Percentiles rank a stretch among this genome's conserved stretches.
Conservation (phyloP, 1,140 invertebrate species). For the Cyclina sinensis region DNA sequence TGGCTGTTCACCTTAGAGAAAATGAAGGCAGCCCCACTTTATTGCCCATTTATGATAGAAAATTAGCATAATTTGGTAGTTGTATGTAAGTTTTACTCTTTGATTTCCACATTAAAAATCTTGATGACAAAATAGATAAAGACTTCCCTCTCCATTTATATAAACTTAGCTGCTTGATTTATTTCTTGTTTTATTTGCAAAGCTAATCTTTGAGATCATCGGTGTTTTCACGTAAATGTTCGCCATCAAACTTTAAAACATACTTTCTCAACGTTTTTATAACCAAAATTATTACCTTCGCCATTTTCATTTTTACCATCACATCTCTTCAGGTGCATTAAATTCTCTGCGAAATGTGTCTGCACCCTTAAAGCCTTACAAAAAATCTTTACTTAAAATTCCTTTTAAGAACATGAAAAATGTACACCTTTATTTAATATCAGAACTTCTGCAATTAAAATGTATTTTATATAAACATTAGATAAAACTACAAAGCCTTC, state of each 20-base stretch:
- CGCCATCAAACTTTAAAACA: constrained; percentile 31
- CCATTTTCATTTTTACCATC: too few relatives aligned
- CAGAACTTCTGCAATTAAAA: too few relatives aligned
- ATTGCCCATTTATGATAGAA: constrained; percentile 59
- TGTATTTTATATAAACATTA: too few relatives aligned
- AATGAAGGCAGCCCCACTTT: constrained; percentile 40
- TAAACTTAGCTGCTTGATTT: constrained; percentile 62
- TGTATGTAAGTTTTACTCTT: constrained; percentile 48
- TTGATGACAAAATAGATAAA: constrained; percentile 66
- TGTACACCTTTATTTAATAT: too few relatives aligned
- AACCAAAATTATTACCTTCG: neutral
- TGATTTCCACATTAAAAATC: constrained; percentile 63
- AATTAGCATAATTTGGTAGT: constrained; percentile 67
- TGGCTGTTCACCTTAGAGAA: neutral
- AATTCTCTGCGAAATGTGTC: too few relatives aligned
- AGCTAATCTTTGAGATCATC: constrained; percentile 18
- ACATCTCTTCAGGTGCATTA: too few relatives aligned
- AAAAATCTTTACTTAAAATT: too few relatives aligned
- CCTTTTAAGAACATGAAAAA: too few relatives aligned
- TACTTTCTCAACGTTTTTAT: neutral
- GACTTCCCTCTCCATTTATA: constrained; percentile 46
- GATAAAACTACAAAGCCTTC: too few relatives aligned
- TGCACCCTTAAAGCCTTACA: too few relatives aligned
- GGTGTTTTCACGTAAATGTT: constrained; percentile 16
- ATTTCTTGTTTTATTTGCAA: constrained; percentile 52